phyloP scores from a whole-genome alignment of 2,113 vertebrate genomes.

The Pithys albifrons region DNA sequence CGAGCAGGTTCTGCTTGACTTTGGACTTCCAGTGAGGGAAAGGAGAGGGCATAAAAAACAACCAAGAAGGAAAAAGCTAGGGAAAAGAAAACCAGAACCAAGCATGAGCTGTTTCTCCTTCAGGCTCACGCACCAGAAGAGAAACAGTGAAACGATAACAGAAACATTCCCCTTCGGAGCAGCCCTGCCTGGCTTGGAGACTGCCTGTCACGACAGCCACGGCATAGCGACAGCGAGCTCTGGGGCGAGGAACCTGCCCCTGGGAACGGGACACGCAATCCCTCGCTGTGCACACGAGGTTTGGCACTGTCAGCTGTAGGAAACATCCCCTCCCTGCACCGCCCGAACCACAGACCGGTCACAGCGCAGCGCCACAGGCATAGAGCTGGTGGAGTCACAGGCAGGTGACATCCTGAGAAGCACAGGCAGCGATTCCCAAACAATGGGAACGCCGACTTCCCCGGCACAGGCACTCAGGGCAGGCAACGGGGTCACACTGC shows the following conservation, averaged over 20 bases:
- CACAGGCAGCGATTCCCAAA: not conserved
- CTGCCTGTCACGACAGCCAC: not conserved
- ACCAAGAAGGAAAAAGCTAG: not conserved
- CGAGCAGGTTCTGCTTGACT: not conserved
- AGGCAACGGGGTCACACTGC: not conserved
- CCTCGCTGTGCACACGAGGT: accelerated
- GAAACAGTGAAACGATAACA: not conserved
- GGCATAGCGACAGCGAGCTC: not conserved
- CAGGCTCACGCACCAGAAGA: not conserved
- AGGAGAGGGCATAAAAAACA: not conserved
- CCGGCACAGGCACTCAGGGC: not conserved
- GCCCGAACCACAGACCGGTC: accelerated
- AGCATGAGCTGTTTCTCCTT: not conserved
- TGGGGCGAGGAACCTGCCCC: accelerated
- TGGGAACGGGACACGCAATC: not conserved
- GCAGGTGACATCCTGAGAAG: not conserved
- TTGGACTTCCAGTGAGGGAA: not conserved
- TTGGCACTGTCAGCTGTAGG: not conserved
- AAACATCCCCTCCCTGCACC: not conserved
- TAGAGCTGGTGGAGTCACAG: not conserved
- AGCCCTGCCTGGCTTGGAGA: not conserved
- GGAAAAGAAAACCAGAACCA: not conserved
- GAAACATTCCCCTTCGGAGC: not conserved
- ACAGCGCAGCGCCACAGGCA: not conserved
- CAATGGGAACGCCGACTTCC: not conserved